Conservation (phyloP, 2,888 invertebrate species). For the Diadegma fenestrale region DNA sequence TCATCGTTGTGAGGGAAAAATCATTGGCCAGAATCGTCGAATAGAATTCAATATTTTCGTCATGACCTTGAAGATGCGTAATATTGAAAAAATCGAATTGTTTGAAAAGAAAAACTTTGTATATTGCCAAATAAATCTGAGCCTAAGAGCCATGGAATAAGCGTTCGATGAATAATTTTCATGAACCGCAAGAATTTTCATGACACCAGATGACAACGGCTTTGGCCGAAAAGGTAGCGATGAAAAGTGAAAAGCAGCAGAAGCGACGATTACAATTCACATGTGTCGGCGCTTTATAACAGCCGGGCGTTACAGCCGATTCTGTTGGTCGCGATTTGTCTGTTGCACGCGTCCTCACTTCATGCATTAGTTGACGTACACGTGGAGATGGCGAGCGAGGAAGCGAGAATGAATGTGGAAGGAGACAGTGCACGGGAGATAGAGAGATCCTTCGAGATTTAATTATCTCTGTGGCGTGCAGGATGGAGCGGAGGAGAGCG, state of each 20-base stretch:
- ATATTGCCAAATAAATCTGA: not conserved
- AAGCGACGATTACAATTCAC: constrained; percentile 30
- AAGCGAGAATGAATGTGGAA: constrained; percentile 18
- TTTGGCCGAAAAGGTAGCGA: not conserved
- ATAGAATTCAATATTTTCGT: too few relatives aligned
- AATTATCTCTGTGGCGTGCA: constrained; percentile 60
- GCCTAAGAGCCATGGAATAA: not conserved
- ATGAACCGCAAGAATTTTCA: not conserved
- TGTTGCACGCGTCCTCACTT: constrained; percentile 35
- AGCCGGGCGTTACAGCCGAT: constrained; percentile 12
- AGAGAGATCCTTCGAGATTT: constrained; percentile 65
- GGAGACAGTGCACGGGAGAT: not conserved
- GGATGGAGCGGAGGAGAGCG: constrained; percentile 16
- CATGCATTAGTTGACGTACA: constrained; percentile 18
- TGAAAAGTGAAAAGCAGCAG: not conserved
- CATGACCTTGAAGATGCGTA: too few relatives aligned
- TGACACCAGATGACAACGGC: not conserved
- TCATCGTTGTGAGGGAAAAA: too few relatives aligned
- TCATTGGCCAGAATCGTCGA: too few relatives aligned
- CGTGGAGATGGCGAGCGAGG: not conserved
- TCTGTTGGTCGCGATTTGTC: constrained; percentile 49
- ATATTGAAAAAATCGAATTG: too few relatives aligned
- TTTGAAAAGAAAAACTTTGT: too few relatives aligned
- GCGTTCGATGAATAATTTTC: not conserved
- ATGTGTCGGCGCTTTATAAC: constrained; percentile 3